phyloP scores from a whole-genome alignment of 2,888 invertebrate species.

The Pyralis farinalis region DNA sequence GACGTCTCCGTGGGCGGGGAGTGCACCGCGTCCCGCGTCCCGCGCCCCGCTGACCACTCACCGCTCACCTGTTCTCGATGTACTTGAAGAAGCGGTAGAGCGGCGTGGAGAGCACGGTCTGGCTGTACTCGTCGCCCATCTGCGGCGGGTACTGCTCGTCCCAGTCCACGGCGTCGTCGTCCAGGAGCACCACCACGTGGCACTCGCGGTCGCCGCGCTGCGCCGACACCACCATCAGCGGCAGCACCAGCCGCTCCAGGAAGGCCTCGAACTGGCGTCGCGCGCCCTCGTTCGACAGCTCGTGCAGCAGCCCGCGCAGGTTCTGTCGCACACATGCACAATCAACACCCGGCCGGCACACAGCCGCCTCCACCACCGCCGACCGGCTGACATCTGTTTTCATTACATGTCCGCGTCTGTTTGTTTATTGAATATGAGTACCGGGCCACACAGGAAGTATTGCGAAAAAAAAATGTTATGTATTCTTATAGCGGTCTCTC shows the following conservation, averaged over 20 bases:
- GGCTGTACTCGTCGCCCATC: slow-evolving; percentile 99
- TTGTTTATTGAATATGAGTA: no score
- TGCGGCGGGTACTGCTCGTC: slow-evolving; percentile 99
- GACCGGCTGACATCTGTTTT: no score
- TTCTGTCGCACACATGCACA: slow-evolving; percentile 90
- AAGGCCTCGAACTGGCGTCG: slow-evolving; percentile 97
- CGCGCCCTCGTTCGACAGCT: slow-evolving; percentile 99
- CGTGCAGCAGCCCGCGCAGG: slow-evolving; percentile 96
- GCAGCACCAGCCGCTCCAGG: slow-evolving; percentile 96
- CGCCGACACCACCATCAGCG: slow-evolving; percentile 96
- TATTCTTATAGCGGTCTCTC: no score
- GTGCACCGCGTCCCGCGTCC: no score
- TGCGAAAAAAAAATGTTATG: no score
- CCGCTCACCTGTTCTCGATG: slow-evolving; percentile 93
- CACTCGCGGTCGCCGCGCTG: slow-evolving; percentile 97
- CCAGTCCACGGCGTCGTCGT: slow-evolving; percentile 98
- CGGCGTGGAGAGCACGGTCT: slow-evolving; percentile 96
- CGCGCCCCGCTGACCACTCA: no score
- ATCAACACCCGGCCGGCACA: no score
- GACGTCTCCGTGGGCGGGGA: no score
- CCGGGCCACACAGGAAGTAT: no score
- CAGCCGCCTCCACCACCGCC: no score
- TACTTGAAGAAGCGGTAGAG: slow-evolving; percentile 99
- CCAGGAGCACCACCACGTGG: slow-evolving; percentile 95
- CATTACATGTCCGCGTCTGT: no score